phyloP scores from a whole-genome alignment of 1,140 invertebrate genomes.

The Habropoda laboriosa region DNA sequence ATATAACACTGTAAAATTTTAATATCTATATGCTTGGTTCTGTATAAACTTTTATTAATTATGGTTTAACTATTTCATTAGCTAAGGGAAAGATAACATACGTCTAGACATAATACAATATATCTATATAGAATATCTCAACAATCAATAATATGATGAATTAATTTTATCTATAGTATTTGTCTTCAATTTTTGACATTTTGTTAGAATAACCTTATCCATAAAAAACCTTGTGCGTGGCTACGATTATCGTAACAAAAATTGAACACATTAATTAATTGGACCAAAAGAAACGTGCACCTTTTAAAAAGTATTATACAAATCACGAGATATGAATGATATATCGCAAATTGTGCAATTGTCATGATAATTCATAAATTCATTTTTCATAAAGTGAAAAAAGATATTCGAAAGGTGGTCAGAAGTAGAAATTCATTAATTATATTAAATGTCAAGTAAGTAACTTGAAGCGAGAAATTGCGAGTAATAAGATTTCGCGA shows the following conservation, averaged over 20 bases:
- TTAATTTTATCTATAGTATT: conserved; percentile 55
- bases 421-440: neutral
- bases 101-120: conserved; percentile 62
- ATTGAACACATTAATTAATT: conserved; percentile 8
- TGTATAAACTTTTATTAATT: conserved; percentile 33
- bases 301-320: conserved; percentile 38
- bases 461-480: conserved; percentile 22
- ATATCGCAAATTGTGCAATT: conserved; percentile 7
- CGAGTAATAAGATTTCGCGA: conserved; percentile 5
- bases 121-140: conserved; percentile 67
- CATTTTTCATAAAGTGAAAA: conserved; percentile 1
- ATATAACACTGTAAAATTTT: conserved; percentile 35
- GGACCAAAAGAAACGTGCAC: conserved; percentile 36
- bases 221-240: conserved; percentile 48
- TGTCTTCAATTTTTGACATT: conserved; percentile 38
- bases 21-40: conserved; percentile 22
- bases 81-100: conserved; percentile 56
- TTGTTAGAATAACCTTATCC: conserved; percentile 49
- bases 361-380: conserved; percentile 3
- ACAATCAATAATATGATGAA: conserved; percentile 61
- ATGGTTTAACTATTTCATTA: conserved; percentile 25
- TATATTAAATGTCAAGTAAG: conserved; percentile 3
- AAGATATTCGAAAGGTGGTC: neutral
- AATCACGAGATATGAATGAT: conserved; percentile 19
- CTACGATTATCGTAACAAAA: conserved; percentile 45